Conservation (phyloP, 1,140 invertebrate species). For the Trissolcus basalis region DNA sequence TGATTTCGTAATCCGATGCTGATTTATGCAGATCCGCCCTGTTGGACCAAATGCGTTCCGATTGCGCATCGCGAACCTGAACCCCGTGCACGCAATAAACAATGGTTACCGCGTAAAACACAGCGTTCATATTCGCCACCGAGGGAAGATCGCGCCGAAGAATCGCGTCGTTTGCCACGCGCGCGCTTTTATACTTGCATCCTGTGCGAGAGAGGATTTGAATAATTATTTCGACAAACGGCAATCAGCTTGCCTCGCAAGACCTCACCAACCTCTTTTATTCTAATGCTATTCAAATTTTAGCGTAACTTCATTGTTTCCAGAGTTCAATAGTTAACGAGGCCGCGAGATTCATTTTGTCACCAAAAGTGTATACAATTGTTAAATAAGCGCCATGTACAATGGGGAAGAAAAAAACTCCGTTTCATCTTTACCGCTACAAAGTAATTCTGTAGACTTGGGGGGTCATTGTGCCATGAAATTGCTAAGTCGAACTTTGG, state of each 20-base stretch:
- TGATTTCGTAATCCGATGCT: conserved; percentile 40
- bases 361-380: too few species aligned
- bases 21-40: conserved; percentile 50
- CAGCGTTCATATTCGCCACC: conserved; percentile 19
- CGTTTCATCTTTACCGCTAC: too few species aligned
- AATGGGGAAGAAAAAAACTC: too few species aligned
- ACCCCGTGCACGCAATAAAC: conserved; percentile 30
- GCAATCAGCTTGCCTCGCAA: conserved; percentile 37
- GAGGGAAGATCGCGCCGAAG: conserved; percentile 1
- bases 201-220: conserved; percentile 26
- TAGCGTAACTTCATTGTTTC: conserved; percentile 47
- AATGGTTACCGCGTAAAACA: conserved; percentile 20
- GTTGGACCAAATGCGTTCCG: conserved; percentile 30
- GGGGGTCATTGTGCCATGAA: too few species aligned
- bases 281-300: conserved; percentile 29
- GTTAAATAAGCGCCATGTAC: too few species aligned
- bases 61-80: conserved; percentile 34
- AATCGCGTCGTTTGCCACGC: conserved; percentile 1
- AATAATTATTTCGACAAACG: conserved; percentile 49
- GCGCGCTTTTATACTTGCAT: conserved; percentile 47
- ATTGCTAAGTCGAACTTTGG: too few species aligned
- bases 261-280: conserved; percentile 30
- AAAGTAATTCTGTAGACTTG: too few species aligned
- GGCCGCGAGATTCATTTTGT: conserved; percentile 25
- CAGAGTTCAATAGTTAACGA: conserved; percentile 49